Percentiles rank a stretch among this genome's conserved stretches.
Evolutionary conservation across 1,140 invertebrate genomes (phyloP).

Genomic region (Drosophila pseudoobscura): DNA sequence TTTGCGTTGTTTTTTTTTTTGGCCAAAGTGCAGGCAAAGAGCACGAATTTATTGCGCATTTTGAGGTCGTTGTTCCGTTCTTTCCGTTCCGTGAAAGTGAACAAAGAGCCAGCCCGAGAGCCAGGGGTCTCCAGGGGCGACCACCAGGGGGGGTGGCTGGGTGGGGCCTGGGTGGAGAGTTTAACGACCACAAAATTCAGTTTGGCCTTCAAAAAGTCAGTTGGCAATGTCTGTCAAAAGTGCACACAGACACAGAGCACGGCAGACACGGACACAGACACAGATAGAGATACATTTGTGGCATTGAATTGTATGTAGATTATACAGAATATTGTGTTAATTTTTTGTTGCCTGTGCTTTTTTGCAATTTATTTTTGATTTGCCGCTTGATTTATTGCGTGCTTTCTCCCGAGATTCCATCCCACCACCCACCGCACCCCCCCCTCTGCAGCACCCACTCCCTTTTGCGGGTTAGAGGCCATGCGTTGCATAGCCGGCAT

Average conservation of each 20-base stretch:
- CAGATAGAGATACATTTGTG: conserved; percentile 8
- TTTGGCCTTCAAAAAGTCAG: conserved; percentile 67
- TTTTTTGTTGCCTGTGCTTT: conserved; percentile 34
- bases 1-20: conserved; percentile 19
- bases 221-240: conserved; percentile 46
- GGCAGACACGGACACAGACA: conserved; percentile 14
- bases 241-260: conserved; percentile 15
- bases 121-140: neutral
- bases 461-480: conserved; percentile 43
- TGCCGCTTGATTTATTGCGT: conserved; percentile 54
- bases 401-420: conserved; percentile 4
- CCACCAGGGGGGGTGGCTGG: neutral
- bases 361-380: conserved; percentile 20
- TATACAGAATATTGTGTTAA: conserved; percentile 55
- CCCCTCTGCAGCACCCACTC: neutral
- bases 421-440: too few species aligned
- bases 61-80: conserved; percentile 50
- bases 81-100: conserved; percentile 52
- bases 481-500: conserved; percentile 69
- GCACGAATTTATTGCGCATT: conserved; percentile 62
- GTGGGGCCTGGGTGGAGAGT: conserved; percentile 25
- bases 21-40: conserved; percentile 41
- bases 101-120: conserved; percentile 41
- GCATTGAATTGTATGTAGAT: conserved; percentile 4
- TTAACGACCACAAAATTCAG: conserved; percentile 61